Conservation (phyloP, 2,113 vertebrate genomes). For the Neotoma lepida region DNA sequence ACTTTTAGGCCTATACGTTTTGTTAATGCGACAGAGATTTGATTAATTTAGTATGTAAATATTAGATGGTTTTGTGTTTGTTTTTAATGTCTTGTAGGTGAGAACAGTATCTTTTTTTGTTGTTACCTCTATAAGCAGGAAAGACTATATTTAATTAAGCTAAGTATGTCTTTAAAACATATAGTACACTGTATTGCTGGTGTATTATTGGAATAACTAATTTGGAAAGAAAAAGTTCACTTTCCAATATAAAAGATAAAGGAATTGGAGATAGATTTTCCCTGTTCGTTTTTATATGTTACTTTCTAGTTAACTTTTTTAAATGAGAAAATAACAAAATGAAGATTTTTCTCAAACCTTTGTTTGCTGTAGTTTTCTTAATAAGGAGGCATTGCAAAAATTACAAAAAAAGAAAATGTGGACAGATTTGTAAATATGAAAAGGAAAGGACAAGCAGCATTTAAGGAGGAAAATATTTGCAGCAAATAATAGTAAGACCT, state of each 20-base stretch:
- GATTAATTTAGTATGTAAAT: neutral
- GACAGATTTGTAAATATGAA: constrained; percentile 11
- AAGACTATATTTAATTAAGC: constrained; percentile 42
- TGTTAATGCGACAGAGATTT: constrained; percentile 24
- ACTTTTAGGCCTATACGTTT: constrained; percentile 25
- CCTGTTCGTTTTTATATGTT: neutral
- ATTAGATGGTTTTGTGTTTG: neutral
- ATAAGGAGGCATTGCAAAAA: constrained; percentile 24
- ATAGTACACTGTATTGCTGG: neutral
- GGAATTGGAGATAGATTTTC: constrained; percentile 30
- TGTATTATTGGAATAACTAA: constrained; percentile 37
- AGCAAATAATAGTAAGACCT: constrained; percentile 28
- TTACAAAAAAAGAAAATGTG: constrained; percentile 16
- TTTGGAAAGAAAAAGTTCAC: constrained; percentile 28
- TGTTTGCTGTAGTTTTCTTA: neutral
- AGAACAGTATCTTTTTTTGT: neutral
- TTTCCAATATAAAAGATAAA: constrained; percentile 39
- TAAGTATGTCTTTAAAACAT: constrained; percentile 32
- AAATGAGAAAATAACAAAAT: neutral
- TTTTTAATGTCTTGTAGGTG: neutral
- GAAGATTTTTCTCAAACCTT: constrained; percentile 17
- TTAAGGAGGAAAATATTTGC: constrained; percentile 44
- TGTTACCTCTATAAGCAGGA: constrained; percentile 17
- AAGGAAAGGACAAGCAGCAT: neutral
- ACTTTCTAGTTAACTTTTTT: neutral